phyloP scores from a whole-genome alignment of 2,797 vertebrate genomes.

The Chiroxiphia lanceolata region DNA sequence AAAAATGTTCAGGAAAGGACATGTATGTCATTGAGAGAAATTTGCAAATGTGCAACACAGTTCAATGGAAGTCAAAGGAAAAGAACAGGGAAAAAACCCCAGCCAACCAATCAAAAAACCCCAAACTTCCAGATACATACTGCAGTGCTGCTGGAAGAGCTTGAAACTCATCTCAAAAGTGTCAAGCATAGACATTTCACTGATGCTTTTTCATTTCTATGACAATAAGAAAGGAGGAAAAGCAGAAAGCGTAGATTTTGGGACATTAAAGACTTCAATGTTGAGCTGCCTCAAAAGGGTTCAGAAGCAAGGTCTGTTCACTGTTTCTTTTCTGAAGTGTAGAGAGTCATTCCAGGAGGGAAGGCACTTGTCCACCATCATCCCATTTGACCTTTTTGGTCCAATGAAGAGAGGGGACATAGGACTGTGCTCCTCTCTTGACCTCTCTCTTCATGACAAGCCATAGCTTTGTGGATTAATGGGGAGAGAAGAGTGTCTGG shows the following conservation, averaged over 20 bases:
- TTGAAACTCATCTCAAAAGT: not conserved
- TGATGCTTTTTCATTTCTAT: not conserved
- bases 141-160: not conserved
- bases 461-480: not conserved
- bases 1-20: not conserved
- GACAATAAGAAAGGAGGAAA: not conserved
- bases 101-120: not conserved
- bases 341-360: not conserved
- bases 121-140: not conserved
- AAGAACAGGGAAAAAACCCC: not conserved
- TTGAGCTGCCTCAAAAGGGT: not conserved
- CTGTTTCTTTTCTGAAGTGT: not conserved
- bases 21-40: not conserved
- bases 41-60: not conserved
- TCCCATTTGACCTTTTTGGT: not conserved
- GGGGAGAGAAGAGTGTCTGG: not conserved
- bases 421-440: not conserved
- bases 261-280: not conserved
- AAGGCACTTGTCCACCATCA: not conserved
- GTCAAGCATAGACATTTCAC: not conserved
- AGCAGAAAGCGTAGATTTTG: not conserved
- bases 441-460: not conserved
- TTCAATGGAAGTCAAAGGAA: not conserved
- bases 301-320: not conserved
- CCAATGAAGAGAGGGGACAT: not conserved